These are phyloP conservation scores for Cygnus atratus DNA, from an alignment of 2,113 vertebrate genomes.

Conservation along the genomic window DNA sequence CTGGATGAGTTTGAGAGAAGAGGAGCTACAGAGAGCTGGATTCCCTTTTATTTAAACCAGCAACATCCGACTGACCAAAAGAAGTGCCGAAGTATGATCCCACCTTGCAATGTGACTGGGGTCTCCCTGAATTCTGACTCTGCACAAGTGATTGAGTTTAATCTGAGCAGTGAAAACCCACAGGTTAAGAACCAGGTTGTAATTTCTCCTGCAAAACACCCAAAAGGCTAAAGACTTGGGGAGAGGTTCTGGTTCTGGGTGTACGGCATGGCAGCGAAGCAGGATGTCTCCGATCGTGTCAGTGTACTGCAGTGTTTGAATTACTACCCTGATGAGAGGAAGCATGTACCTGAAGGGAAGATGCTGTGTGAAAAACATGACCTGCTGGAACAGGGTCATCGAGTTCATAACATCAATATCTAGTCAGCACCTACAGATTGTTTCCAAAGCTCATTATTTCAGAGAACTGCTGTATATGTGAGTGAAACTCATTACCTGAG, in stretches of 20 bases:
- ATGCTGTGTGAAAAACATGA: not conserved
- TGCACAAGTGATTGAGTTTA: not conserved
- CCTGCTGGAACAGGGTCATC: not conserved
- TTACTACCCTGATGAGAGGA: not conserved
- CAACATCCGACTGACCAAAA: not conserved
- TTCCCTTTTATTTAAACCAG: not conserved
- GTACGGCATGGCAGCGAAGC: not conserved
- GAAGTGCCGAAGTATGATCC: not conserved
- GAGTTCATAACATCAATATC: conserved; percentile 1
- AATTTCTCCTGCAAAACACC: not conserved
- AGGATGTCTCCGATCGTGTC: not conserved
- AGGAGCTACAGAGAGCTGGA: not conserved
- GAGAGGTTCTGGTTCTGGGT: not conserved
- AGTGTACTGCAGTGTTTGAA: not conserved
- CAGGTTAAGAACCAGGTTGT: not conserved
- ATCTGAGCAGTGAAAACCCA: not conserved
- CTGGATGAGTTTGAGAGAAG: not conserved
- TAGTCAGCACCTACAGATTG: not conserved
- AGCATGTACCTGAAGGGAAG: not conserved
- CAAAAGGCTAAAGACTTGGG: rapidly evolving
- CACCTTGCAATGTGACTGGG: not conserved
- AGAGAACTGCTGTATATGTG: not conserved
- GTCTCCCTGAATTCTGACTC: not conserved
- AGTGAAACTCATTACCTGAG: conserved; percentile 50
- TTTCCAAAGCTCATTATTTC: conserved; percentile 59